Evolutionary conservation across 2,797 vertebrate genomes (phyloP), one percentile per base, ranked within the genome.

Genomic region (Coendou prehensilis): DNA sequence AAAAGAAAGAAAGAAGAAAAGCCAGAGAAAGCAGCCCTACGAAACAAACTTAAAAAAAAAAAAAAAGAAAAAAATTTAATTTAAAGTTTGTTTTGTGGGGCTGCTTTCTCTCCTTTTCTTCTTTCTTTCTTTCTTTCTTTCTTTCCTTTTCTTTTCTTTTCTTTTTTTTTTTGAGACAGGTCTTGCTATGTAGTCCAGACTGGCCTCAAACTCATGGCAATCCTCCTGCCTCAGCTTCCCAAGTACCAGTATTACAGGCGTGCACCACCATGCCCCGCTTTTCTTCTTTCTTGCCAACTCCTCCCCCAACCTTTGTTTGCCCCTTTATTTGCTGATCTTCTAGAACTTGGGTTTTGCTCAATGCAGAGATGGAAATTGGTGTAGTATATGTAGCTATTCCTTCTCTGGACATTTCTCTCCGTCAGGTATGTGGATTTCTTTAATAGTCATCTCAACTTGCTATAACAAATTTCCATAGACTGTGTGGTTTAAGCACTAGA

Each of bases 291-390:
- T 84, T 87, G 59, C 20, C 47, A 76, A 1, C 23, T 9, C 1
- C n/a, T 5, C 22, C 57, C 11, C 3, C 0, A 37, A 0, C 6
- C 52, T 45, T 47, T 86, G 28, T 87, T 87, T 33, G 20, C 23
- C 2, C 10, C 45, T 81, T 94, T 87, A 63, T 47, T 82, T 94
- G 71, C 52, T 71, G 79, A 83, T 88, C 9, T 57, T 83, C 4
- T 64, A 1, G 69, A 67, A 59, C 6, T 81, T 93, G 69, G 22
- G 50, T 45, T 94, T 96, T 94, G 67, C 56, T 95, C 81, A 87
- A 30, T 80, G 23, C 50, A 13, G 61, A 88, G 61, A 23, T 67
- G 14, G 50, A 71, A 73, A 73, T 73, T 85, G 26, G 64, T 57
- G 37, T 63, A 10, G 14, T 87, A 30, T 59, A 91, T 75, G 15